These are phyloP conservation scores for Aix galericulata DNA, from an alignment of 2,113 vertebrate genomes.

Conservation along the genomic window DNA sequence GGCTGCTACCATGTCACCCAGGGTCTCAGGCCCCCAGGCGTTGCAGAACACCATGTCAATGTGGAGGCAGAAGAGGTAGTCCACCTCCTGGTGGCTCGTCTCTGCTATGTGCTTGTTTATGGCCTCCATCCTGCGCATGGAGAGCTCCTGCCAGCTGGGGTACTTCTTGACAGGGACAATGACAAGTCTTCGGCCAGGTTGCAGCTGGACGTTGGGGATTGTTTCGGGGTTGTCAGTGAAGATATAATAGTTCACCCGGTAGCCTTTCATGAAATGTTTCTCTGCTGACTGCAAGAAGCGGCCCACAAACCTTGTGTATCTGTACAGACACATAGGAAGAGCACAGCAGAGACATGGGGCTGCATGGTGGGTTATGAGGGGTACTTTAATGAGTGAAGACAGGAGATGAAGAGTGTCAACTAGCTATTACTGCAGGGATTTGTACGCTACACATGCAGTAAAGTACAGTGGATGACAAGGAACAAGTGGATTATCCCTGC, in stretches of 20 bases:
- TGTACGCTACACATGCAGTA: background rate
- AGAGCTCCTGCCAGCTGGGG: slow-evolving; percentile 79
- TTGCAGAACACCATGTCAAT: slow-evolving; percentile 74
- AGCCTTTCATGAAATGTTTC: slow-evolving; percentile 77
- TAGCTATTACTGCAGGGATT: background rate
- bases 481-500: background rate
- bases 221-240: slow-evolving; percentile 73
- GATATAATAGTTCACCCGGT: slow-evolving; percentile 74
- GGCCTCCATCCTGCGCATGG: slow-evolving; percentile 74
- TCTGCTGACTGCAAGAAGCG: slow-evolving; percentile 79
- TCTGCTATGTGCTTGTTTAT: slow-evolving; percentile 68
- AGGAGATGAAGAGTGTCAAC: background rate
- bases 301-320: slow-evolving; percentile 72
- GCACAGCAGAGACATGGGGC: background rate
- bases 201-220: slow-evolving; percentile 44
- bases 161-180: background rate
- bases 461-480: background rate
- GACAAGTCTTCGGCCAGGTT: background rate
- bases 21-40: slow-evolving; percentile 75
- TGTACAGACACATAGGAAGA: background rate
- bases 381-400: background rate
- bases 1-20: slow-evolving; percentile 73
- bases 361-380: rapidly evolving
- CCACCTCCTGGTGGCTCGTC: background rate
- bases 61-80: slow-evolving; percentile 81